Base-by-base conservation (phyloP, 2,888 invertebrate species). In the Megalurothrips usitatus region DNA sequence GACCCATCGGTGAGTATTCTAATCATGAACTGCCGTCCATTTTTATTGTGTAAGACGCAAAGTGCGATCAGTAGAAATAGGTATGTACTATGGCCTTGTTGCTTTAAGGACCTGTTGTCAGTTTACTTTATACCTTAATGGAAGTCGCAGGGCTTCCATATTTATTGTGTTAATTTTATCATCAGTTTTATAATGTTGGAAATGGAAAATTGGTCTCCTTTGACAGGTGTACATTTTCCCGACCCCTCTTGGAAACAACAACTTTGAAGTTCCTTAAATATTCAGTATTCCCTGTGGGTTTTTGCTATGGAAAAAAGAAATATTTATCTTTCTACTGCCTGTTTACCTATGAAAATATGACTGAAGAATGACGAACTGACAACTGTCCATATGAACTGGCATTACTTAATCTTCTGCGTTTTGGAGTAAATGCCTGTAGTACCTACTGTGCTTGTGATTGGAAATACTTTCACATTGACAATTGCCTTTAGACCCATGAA, bases 1-100 rank as follows among this genome's bases (percentile, higher is more conserved):
- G 68, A n/a, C 23, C 12, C 23, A 26, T 75, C 68, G 9, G 23
- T 75, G n/a, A 75, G 68, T 75, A 75, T 75, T 75, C 23, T 12
- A 75, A 26, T 75, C 23, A 75, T 75, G 68, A 75, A 75, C 68
- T 75, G 68, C 68, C 68, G 68, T 75, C 68, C 68, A 75, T 75
- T 75, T 75, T 75, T 26, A 75, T 10, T 75, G 11, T 75, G 68
- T 75, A 75, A 26, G 68, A 23, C 23, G 23, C 23, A 11, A 12
- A 75, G 26, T 23, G 26, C 26, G 26, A 10, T 75, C 68, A 75
- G 26, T 26, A 75, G 68, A 23, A 26, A 75, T 75, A 26, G 23
- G 68, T 26, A 75, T 26, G 68, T 75, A 26, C 68, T 75, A 12
- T 43, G 19, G 58, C 58, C 58, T 14, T 58, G 58, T 58, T 58